These are phyloP conservation scores for Heliconius hewitsoni DNA, from an alignment of 1,140 invertebrate genomes.

Conservation along the genomic window DNA sequence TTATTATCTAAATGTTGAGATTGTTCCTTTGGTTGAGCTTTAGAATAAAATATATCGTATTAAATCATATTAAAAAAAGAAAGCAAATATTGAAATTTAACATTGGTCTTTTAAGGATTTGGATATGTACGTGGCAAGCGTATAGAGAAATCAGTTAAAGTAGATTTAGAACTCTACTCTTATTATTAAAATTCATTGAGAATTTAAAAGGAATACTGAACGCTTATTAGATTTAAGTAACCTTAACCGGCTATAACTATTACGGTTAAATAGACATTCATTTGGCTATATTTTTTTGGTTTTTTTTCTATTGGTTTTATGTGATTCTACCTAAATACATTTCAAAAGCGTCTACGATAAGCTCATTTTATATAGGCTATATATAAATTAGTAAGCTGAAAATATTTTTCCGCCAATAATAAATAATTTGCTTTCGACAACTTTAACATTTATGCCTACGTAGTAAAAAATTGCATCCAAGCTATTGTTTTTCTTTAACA, in stretches of 20 bases:
- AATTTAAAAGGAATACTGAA: neutral
- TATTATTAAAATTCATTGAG: neutral
- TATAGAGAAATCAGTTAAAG: constrained; percentile 13
- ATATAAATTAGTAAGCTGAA: neutral
- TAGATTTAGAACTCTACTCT: neutral
- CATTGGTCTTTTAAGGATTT: neutral
- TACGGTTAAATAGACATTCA: constrained; percentile 26
- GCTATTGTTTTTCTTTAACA: too few relatives aligned
- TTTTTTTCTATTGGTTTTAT: constrained; percentile 25
- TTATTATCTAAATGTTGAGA: constrained; percentile 47
- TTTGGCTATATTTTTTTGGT: constrained; percentile 23
- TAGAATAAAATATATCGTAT: constrained; percentile 15
- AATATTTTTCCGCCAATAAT: neutral
- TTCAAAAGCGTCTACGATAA: constrained; percentile 28
- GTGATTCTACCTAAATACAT: constrained; percentile 20
- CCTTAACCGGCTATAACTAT: constrained; percentile 1
- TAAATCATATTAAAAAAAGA: constrained; percentile 7
- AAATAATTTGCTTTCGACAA: neutral
- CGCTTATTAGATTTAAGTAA: neutral
- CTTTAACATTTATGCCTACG: neutral
- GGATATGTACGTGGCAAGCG: constrained; percentile 7
- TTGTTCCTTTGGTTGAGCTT: constrained; percentile 50
- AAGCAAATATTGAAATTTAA: neutral
- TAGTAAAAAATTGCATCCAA: neutral
- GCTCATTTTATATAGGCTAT: constrained; percentile 17